Base-by-base conservation (phyloP, 2,113 vertebrate species). In the Alouatta palliata region DNA sequence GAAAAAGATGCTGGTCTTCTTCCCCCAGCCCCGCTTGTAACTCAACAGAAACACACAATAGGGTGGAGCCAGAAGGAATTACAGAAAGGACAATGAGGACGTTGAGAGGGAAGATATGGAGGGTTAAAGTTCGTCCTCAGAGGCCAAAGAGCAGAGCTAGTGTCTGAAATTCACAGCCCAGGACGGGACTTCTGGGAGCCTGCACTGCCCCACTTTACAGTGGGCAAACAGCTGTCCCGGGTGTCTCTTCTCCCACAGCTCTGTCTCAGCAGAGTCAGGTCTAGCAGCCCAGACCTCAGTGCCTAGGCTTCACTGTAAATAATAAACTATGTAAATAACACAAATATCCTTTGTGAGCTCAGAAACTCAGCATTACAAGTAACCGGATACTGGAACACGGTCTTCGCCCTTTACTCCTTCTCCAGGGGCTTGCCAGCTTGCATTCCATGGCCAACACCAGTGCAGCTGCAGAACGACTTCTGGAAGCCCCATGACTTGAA, bases 291-390 rank as follows among this genome's bases (percentile, higher is more conserved):
- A 43, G 64, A 91, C 56, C 43, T 81, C 75, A 58, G 56, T 91
- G 81, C 27, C 58, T 76, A 73, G 66, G n/a, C 52, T 30, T 90
- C 40, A 6, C 77, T 90, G 49, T 86, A 73, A 54, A 66, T 81
- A 25, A 37, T 20, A 76, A 80, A 75, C 73, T 68, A 40, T 14
- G 12, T 66, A 52, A 83, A 35, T 49, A 64, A 11, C 1, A 3
- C 14, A 85, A 14, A 2, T 54, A 10, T 2, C 45, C 14, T 80
- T 54, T 82, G 11, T 68, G 66, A 68, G 71, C 79, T 73, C 14
- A 35, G 71, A 70, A 68, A 9, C 30, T 85, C 58, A 52, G 35
- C 35, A 1, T 27, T 73, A n/a, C 54, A 49, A 12, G 77, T 21
- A 56, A 20, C 13, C 27, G 1, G 1, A 17, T 58, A 5, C 12